Base-by-base conservation (phyloP, 1,140 invertebrate species). In the Fopius arisanus region DNA sequence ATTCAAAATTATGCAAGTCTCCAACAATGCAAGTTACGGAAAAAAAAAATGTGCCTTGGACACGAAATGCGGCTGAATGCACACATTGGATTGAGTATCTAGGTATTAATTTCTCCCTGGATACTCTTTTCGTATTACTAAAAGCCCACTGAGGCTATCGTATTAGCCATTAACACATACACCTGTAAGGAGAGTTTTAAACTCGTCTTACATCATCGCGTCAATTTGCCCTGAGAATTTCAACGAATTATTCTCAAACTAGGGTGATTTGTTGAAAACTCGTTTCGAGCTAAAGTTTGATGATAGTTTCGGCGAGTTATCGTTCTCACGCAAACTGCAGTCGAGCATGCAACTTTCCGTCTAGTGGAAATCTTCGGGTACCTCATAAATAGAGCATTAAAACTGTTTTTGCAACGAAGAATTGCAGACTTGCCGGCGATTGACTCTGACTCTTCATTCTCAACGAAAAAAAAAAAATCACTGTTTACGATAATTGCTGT, bases 201-300 rank as follows among this genome's bases (percentile, higher is more conserved):
- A 23, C 23, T 59, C 9, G 23, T 7, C 54, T 28, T 59, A 59
- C 54, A 59, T 26, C 54, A 59, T 59, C 14, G 54, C 54, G 2
- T 48, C 54, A 19, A 59, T 59, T 23, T 59, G 54, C 54, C 4
- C 43, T n/a, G 23, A 59, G 19, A 59, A 59, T 59, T 59, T 59
- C 21, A 59, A 59, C 54, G 54, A 28, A 28, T 59, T 10, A 59
- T 59, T 26, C 26, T 59, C 54, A n/a, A 59, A 59, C 54, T 59
- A 59, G 23, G 54, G 54, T 59, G 54, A 59, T 59, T 59, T 59
- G 54, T 59, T 59, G 54, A 28, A 59, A 59, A 59, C 54, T 59
- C 21, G 54, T 59, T 59, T 59, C 19, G 5, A 26, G 54, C 19
- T 7, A 5, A 59, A 28, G 21, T 23, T 59, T 23, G 19, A 59